Base-by-base conservation (phyloP, 1,140 invertebrate genomes). In the Meloidogyne exigua region DNA sequence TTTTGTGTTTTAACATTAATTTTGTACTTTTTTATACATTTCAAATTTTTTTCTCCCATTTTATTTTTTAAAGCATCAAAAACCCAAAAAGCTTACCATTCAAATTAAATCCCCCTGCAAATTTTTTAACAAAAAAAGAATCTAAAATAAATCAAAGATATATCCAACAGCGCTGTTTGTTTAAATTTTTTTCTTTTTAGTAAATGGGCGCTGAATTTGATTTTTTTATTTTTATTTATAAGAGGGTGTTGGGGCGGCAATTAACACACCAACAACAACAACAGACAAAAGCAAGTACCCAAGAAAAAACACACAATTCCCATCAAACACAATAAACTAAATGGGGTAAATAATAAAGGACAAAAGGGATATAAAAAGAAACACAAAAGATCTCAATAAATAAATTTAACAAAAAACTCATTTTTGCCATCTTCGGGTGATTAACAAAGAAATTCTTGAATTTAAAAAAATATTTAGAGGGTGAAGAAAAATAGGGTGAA, bases 311-410 rank as follows among this genome's bases (percentile, higher is more conserved):
- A 57, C 49, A 57, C 49, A 57, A 57, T 57, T 57, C 18, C 49
- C 49, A 57, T 57, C 49, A 2, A 57, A 18, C 15, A 57, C 49
- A n/a, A 39, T 39, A 44, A 57, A 57, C 49, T 57, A 57, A 57
- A 57, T 57, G 49, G 49, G 49, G 49, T 57, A 57, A 57, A 57
- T 18, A n/a, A 57, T 57, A 57, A 57, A 57, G 49, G 49, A 57
- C 49, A 57, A 57, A 57, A 57, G 44, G 21, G 4, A 57, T n/a
- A n/a, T n/a, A 4, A 57, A 57, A 57, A 57, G 21, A n/a, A n/a
- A n/a, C 15, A 49, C 10, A 57, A 57, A 57, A 21, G n/a, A 57
- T n/a, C 1, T n/a, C 5, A n/a, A 57, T 32, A 57, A 57, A 57
- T 5, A 57, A 18, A 49, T 44, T 44, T 18, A 57, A 57, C 15